Evolutionary conservation across 2,797 vertebrate species (phyloP).

Genomic region (Rhynchonycteris naso): DNA sequence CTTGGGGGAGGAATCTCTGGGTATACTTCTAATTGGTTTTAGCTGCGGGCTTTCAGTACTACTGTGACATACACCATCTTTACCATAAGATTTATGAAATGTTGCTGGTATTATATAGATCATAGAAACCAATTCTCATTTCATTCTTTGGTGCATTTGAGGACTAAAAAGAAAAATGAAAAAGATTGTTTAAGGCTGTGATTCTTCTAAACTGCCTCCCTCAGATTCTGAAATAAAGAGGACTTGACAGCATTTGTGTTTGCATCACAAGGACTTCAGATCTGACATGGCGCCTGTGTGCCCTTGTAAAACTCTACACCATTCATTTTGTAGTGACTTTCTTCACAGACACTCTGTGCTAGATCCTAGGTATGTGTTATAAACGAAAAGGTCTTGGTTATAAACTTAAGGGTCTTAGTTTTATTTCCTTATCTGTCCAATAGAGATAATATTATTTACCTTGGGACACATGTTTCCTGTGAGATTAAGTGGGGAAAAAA

Average conservation of each 20-base stretch:
- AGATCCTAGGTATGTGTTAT: neutral
- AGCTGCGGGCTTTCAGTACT: neutral
- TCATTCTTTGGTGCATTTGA: conserved; percentile 1
- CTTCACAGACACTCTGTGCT: neutral
- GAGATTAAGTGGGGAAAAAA: neutral
- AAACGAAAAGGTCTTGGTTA: neutral
- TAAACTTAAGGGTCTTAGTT: neutral
- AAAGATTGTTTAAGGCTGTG: neutral
- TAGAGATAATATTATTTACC: neutral
- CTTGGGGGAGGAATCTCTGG: neutral
- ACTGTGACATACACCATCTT: neutral
- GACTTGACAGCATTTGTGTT: neutral
- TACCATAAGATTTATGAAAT: neutral
- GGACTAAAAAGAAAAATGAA: neutral
- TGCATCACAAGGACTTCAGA: neutral
- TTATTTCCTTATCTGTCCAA: conserved; percentile 4
- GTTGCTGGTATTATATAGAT: neutral
- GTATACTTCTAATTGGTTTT: neutral
- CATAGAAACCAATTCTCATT: conserved; percentile 9
- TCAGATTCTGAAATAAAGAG: neutral
- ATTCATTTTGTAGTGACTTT: neutral
- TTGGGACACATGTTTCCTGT: neutral
- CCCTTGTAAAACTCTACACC: neutral
- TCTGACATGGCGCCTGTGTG: neutral
- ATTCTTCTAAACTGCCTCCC: neutral